Evolutionary conservation across 2,113 vertebrate genomes (phyloP), one percentile per base, ranked within the genome.

Genomic region (Salvelinus sp.): DNA sequence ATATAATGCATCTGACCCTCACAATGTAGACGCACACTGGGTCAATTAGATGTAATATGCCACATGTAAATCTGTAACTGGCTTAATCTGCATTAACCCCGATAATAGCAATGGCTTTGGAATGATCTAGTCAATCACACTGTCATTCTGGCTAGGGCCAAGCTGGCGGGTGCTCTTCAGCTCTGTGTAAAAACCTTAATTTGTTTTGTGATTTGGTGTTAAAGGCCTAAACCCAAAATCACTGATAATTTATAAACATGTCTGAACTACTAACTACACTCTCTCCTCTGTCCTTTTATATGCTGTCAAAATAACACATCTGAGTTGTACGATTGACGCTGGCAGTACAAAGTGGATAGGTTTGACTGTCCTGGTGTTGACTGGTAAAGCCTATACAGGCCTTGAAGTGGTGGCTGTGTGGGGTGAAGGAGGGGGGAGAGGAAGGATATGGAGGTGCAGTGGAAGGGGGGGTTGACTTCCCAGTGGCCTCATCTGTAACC

Each of bases 51-150:
- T 85, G 78, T 63, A 76, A 83, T 87, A 81, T 74, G 74, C 28
- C 30, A 75, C 85, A 76, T 83, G 88, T 87, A 85, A 84, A 90
- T 90, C 78, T 89, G 90, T 88, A 87, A 88, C 87, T 79, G 78
- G 82, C 79, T 85, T 88, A 84, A 88, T 90, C 82, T 89, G 79
- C 79, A 86, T 88, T 89, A 87, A 88, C 83, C 85, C 85, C 65
- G 69, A 72, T 82, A 77, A 83, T 88, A n/a, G n/a, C n/a, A 90
- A 89, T 83, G 79, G 82, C 76, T 83, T 82, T 74, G 72, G 73
- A 88, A 88, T 85, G 80, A 90, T 82, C 38, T 71, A 80, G 84
- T 91, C 87, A 85, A 87, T 90, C 85, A 88, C 76, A 38, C 16
- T 79, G 78, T 76, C 83, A 85, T 77, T 82, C 81, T 78, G 74